These are phyloP conservation scores for Tapera naevia DNA, from an alignment of 2,797 vertebrate species.

Conservation along the genomic window DNA sequence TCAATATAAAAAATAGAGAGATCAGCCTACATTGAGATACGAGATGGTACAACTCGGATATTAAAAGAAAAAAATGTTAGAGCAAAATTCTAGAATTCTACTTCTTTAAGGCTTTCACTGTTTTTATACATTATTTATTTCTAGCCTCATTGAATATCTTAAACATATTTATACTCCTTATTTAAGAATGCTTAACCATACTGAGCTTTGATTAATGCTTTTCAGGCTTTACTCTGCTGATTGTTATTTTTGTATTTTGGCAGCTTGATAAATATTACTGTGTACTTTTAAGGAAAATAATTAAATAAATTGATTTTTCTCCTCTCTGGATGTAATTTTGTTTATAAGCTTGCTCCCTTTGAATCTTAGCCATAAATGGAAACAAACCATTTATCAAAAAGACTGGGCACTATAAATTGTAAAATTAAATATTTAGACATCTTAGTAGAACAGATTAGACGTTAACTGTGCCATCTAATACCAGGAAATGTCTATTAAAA, in stretches of 20 bases:
- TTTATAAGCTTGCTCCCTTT: conserved; percentile 1
- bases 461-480: conserved; percentile 15
- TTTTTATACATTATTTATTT: conserved; percentile 56
- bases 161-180: conserved; percentile 32
- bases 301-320: conserved; percentile 8
- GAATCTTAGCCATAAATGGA: background rate
- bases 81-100: background rate
- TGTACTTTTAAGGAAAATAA: conserved; percentile 26
- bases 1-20: background rate
- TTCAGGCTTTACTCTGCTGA: conserved; percentile 44
- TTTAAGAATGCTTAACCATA: conserved; percentile 38
- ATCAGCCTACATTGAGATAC: background rate
- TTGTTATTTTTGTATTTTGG: conserved; percentile 8
- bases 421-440: conserved; percentile 49
- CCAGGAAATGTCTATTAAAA: conserved; percentile 48
- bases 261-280: conserved; percentile 42
- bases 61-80: background rate
- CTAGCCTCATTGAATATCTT: conserved; percentile 26
- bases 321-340: conserved; percentile 27
- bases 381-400: conserved; percentile 20
- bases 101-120: conserved; percentile 29
- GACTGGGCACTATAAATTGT: background rate
- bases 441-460: background rate
- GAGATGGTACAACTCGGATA: background rate
- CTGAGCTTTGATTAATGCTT: conserved; percentile 59